These are phyloP conservation scores for Euproctis similis DNA, from an alignment of 2,888 invertebrate species.

Conservation along the genomic window DNA sequence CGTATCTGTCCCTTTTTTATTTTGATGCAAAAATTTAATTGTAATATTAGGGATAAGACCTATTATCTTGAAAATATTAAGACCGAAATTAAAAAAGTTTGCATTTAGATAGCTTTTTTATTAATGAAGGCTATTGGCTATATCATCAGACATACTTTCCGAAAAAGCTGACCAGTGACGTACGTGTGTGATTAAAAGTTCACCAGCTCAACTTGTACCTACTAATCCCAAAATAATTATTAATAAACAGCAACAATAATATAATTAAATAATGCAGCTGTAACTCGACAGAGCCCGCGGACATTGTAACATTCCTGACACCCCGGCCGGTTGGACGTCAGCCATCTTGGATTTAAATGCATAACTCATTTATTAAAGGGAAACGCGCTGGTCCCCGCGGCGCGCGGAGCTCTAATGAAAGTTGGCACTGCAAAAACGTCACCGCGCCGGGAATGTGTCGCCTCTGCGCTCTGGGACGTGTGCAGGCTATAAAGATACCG, in stretches of 20 bases:
- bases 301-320: slow-evolving; percentile 54
- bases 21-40: too few relatives aligned
- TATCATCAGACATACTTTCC: too few relatives aligned
- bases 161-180: too few relatives aligned
- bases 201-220: too few relatives aligned
- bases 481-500: slow-evolving; percentile 73
- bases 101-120: too few relatives aligned
- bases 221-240: slow-evolving; percentile 49
- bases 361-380: slow-evolving; percentile 72
- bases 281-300: slow-evolving; percentile 30
- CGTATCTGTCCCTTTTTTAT: too few relatives aligned
- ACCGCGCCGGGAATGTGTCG: slow-evolving; percentile 69
- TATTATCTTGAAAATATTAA: too few relatives aligned
- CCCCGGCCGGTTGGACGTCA: slow-evolving; percentile 26
- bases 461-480: slow-evolving; percentile 66
- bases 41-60: too few relatives aligned
- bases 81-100: too few relatives aligned
- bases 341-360: slow-evolving; percentile 68
- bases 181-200: too few relatives aligned
- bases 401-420: slow-evolving; percentile 68
- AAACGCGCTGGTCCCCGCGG: slow-evolving; percentile 58
- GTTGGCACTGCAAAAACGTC: slow-evolving; percentile 69
- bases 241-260: slow-evolving; percentile 8
- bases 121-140: too few relatives aligned
- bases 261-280: slow-evolving; percentile 20